Evolutionary conservation across 2,113 vertebrate species (phyloP).

Genomic region (Erythrolamprus reginae): DNA sequence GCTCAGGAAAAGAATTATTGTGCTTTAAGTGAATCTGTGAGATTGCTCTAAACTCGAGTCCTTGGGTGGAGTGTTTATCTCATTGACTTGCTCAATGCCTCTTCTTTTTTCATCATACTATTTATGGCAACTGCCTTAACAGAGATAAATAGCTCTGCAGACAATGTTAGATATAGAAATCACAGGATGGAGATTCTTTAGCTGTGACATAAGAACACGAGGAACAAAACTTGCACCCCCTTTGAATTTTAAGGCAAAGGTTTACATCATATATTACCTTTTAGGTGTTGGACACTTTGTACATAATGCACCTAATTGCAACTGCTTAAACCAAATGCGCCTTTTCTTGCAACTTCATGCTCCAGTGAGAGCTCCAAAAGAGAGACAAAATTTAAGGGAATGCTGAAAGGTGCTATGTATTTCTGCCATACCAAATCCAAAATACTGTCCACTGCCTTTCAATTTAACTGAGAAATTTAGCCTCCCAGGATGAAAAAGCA

Average conservation of each 20-base stretch:
- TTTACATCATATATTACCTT: neutral
- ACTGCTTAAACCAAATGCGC: neutral
- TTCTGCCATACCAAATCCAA: neutral
- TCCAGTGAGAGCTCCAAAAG: neutral
- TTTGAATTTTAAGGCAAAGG: neutral
- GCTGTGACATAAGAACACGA: neutral
- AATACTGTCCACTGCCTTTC: neutral
- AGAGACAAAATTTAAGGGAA: neutral
- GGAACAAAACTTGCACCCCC: neutral
- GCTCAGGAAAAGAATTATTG: conserved; percentile 70
- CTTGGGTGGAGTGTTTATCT: conserved; percentile 76
- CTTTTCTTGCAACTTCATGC: neutral
- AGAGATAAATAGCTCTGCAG: conserved; percentile 70
- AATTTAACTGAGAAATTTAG: neutral
- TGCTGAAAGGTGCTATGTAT: neutral
- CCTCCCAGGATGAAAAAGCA: neutral
- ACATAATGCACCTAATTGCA: neutral
- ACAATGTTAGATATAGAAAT: conserved; percentile 59
- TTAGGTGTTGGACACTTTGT: neutral
- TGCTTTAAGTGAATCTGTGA: conserved; percentile 70
- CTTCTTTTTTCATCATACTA: conserved; percentile 73
- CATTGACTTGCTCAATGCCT: conserved; percentile 71
- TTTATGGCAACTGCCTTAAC: conserved; percentile 72
- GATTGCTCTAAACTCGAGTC: conserved; percentile 72
- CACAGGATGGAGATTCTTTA: conserved; percentile 36